Base-by-base conservation (phyloP, 35 echinoderm and acorn worm species). In the Nesometra sesokonis region DNA sequence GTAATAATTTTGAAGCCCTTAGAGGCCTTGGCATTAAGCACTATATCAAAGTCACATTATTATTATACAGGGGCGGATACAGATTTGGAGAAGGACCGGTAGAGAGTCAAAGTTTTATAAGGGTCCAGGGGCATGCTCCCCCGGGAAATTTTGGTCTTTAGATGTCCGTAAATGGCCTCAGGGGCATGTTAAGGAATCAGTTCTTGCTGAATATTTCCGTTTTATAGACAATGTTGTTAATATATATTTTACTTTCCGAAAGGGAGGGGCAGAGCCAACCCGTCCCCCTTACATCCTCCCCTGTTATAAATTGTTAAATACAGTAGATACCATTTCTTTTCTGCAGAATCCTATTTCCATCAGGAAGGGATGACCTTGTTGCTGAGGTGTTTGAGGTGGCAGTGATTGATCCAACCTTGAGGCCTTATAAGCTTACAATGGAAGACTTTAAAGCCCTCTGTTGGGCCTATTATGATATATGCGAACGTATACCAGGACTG, bases 361-460 rank as follows among this genome's bases (percentile, higher is more conserved):
- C 46, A 36, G 94, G 86, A 33, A 36, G 89, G 29, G 78, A 83
- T 0, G 95, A 97, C 36, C 79, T 97, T 19, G 83, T 92, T 0
- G 39, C 79, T 30, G 91, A 93, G 83, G 78, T 97, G 84, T 91
- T 97, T 37, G 86, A 93, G 40, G 35, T 40, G 13, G 84, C 95
- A 30, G 92, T 47, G 11, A 86, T 93, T 33, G 87, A 97, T 67
- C 92, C 92, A 34, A 89, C 89, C 19, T 47, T 29, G 37, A 87
- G 84, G 77, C 92, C 95, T 9, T 31, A 77, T 11, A 32, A 32
- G 30, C 33, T 97, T 27, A 93, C 89, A 78, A 97, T 93, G 87
- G 92, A 97, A 17, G 95, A 97, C 27, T 93, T 97, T 77, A 90
- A 90, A 39, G 77, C 35, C 27, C 33, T 97, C 31, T 88, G 95